Evolutionary conservation across 92 coral and sea anemone species (phyloP).

Genomic region (Pocillopora meandrina): DNA sequence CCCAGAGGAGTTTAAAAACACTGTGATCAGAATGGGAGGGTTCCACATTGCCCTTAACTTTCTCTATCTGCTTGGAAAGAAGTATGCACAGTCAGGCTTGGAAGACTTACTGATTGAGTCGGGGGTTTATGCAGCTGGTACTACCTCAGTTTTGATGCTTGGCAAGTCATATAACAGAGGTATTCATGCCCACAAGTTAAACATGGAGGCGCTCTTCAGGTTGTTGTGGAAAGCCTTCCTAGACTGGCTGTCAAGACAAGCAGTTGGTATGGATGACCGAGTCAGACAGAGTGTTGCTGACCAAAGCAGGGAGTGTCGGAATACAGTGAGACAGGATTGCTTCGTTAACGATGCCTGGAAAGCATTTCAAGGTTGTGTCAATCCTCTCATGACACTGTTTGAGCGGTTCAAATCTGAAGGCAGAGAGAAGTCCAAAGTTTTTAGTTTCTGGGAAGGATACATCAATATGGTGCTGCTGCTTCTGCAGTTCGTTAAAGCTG

Average conservation of each 20-base stretch:
- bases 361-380: constrained; percentile 15
- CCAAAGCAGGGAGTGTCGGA: constrained; percentile 31
- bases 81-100: constrained; percentile 46
- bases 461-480: constrained; percentile 24
- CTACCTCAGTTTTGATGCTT: constrained; percentile 42
- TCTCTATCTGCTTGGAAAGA: constrained; percentile 16
- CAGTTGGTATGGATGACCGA: constrained; percentile 10
- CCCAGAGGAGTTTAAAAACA: constrained; percentile 47
- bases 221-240: constrained; percentile 28
- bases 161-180: constrained; percentile 47
- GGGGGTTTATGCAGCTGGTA: constrained; percentile 64
- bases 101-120: constrained; percentile 68
- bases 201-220: constrained; percentile 20
- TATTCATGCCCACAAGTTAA: background rate
- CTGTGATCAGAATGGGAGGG: constrained; percentile 68
- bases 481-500: constrained; percentile 54
- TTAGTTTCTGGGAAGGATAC: constrained; percentile 53
- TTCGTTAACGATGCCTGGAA: constrained; percentile 31
- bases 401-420: constrained; percentile 27
- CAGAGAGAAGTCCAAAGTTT: constrained; percentile 27
- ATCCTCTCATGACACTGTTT: constrained; percentile 27
- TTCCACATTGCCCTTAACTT: constrained; percentile 66
- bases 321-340: constrained; percentile 21
- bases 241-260: constrained; percentile 44
- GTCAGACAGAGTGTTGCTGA: constrained; percentile 1